Conservation (phyloP, 2,888 invertebrate genomes). For the Eupithecia subumbrata region DNA sequence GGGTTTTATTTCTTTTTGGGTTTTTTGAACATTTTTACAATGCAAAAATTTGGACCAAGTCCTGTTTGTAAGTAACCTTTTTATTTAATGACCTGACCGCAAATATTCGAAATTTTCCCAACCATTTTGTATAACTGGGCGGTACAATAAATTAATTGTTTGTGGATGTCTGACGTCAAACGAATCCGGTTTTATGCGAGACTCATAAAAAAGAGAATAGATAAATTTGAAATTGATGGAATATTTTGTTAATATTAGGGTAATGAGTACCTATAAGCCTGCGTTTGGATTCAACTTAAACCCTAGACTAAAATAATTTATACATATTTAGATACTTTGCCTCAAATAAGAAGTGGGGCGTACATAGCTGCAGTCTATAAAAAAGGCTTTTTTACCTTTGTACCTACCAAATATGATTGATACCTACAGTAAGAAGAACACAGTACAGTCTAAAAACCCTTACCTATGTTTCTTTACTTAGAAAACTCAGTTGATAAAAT, state of each 20-base stretch:
- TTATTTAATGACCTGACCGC: conserved; percentile 7
- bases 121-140: not conserved
- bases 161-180: conserved; percentile 34
- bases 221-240: not conserved
- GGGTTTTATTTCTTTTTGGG: not conserved
- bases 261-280: not conserved
- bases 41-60: not conserved
- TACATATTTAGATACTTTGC: too few species aligned
- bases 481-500: too few species aligned
- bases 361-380: too few species aligned
- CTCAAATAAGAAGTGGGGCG: too few species aligned
- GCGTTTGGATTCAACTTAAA: not conserved
- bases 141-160: conserved; percentile 16
- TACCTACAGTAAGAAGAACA: not conserved
- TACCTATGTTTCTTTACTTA: not conserved
- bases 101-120: conserved; percentile 11
- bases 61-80: conserved; percentile 3
- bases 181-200: conserved; percentile 16
- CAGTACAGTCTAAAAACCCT: too few species aligned
- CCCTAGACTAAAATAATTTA: not conserved
- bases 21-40: not conserved
- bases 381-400: not conserved
- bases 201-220: conserved; percentile 11
- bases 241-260: not conserved
- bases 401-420: not conserved